These are phyloP conservation scores for Stenodema calcarata DNA, from an alignment of 2,888 invertebrate species.

Conservation along the genomic window DNA sequence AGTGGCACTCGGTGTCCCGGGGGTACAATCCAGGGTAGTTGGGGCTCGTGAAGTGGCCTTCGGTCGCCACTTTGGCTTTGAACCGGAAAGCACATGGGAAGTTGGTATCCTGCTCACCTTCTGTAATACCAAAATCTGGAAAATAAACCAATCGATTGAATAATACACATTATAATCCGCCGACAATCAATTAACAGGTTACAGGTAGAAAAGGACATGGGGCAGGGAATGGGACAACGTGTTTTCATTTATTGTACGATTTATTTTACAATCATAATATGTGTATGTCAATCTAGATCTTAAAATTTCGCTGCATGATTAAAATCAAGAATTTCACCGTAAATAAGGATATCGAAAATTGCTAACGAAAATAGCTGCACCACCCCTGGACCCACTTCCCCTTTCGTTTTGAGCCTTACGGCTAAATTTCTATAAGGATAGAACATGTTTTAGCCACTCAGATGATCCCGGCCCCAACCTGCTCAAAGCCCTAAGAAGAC, in stretches of 20 bases:
- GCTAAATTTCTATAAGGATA: no score
- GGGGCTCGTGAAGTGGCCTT: slow-evolving; percentile 85
- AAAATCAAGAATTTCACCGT: no score
- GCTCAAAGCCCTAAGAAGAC: no score
- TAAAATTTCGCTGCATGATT: no score
- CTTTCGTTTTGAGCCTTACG: no score
- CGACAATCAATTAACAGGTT: neutral
- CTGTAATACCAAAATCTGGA: slow-evolving; percentile 42
- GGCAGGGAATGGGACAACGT: neutral
- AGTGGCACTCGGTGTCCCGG: slow-evolving; percentile 87
- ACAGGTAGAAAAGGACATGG: neutral
- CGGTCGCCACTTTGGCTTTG: slow-evolving; percentile 64
- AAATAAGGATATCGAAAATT: no score
- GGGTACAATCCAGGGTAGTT: slow-evolving; percentile 92
- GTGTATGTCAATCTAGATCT: no score
- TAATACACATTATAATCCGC: neutral
- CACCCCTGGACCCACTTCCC: no score
- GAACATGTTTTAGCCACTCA: no score
- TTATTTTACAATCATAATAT: neutral
- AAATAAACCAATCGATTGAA: neutral
- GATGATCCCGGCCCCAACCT: no score
- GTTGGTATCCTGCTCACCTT: slow-evolving; percentile 20
- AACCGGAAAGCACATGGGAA: slow-evolving; percentile 31
- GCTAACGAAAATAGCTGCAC: no score
- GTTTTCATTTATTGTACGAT: neutral